Evolutionary conservation across 1,140 invertebrate species (phyloP).

Genomic region (Drosophila nigrodunni): DNA sequence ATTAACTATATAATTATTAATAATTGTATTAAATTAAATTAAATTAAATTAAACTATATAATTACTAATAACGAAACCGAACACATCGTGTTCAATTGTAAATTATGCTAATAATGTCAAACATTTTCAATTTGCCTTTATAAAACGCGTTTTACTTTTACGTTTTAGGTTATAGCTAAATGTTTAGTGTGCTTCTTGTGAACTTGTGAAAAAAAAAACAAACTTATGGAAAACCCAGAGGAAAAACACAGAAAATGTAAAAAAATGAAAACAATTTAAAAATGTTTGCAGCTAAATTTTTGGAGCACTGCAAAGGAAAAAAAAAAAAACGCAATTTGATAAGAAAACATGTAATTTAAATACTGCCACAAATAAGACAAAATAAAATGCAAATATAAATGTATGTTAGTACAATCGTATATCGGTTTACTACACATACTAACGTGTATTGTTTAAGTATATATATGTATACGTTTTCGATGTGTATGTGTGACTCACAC

Average conservation of each 20-base stretch:
- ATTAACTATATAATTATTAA: conserved; percentile 56
- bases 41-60: conserved; percentile 12
- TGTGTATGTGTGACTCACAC: conserved; percentile 39
- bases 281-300: conserved; percentile 23
- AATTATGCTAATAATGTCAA: conserved; percentile 70
- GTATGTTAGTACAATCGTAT: conserved; percentile 34
- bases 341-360: conserved; percentile 74
- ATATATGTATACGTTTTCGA: conserved; percentile 44
- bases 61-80: conserved; percentile 9
- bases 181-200: conserved; percentile 68
- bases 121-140: conserved; percentile 80
- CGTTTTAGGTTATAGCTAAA: conserved; percentile 63
- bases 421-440: conserved; percentile 47
- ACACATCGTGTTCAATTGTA: conserved; percentile 49
- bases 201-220: not conserved
- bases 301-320: conserved; percentile 25
- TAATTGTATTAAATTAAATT: conserved; percentile 21
- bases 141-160: conserved; percentile 49
- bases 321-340: conserved; percentile 27
- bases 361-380: conserved; percentile 81
- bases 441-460: conserved; percentile 29
- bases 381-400: conserved; percentile 59
- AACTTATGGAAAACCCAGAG: not conserved
- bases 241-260: conserved; percentile 30
- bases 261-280: conserved; percentile 8